Base-by-base conservation (phyloP, 2,113 vertebrate species). In the Lepisosteus oculatus region DNA sequence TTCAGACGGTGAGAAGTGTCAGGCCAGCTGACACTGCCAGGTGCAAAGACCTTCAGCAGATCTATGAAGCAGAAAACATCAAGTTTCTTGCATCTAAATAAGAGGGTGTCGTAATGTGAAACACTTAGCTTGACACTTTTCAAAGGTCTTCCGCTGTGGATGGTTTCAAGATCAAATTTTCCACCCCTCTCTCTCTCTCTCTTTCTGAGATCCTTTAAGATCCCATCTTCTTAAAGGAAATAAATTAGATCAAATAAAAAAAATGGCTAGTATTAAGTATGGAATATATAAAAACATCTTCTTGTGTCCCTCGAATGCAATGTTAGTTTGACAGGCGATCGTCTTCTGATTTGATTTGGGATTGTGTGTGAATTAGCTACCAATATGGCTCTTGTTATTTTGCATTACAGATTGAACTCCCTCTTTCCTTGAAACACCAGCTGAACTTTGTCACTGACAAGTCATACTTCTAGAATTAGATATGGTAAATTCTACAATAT, bases 11-110 rank as follows among this genome's bases (percentile, higher is more conserved):
- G 73, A 61, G 66, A 41, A 76, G 43, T 3, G n/a, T 59, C 79
- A 66, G 70, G 64, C 55, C 55, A 74, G 15, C 66, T 72, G 63
- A 81, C 8, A 59, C 73, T 51, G 47, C 47, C 47, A 75, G 70
- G 55, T n/a, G 54, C 4, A 51, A 29, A 70, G 57, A 59, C 14
- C 14, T n/a, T 1, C 11, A 13, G 57, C 13, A 13, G 57, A 59
- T n/a, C 14, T 59, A 59, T 4, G 47, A 51, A 51, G 29, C 29
- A 29, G 29, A 29, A 29, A 2, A 29, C 29, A 2, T 29, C 29
- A 29, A 29, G 29, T 29, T 29, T 29, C 29, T 29, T 29, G 29
- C 29, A 29, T 29, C 29, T 29, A 29, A 29, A 29, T 29, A 29
- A 29, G 29, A 29, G 29, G 29, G 29, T 29, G 29, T 29, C 29